Evolutionary conservation across 2,888 invertebrate genomes (phyloP).

Genomic region (Ditylenchus weischeri): DNA sequence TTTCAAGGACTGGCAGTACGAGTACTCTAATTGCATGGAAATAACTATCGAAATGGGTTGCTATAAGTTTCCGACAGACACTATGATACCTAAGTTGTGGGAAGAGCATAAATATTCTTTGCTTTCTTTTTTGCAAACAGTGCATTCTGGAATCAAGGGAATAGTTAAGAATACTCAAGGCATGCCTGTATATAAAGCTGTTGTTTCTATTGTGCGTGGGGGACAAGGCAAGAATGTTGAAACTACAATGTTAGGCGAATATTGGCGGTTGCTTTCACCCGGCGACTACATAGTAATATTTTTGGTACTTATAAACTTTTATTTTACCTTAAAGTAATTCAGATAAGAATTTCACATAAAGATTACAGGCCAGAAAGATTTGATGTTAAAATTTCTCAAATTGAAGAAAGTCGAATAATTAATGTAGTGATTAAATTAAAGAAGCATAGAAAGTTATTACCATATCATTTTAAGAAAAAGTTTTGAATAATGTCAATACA

Average conservation of each 20-base stretch:
- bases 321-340: no score
- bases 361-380: no score
- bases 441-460: no score
- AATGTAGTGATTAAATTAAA: no score
- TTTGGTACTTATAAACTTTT: no score
- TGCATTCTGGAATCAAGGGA: conserved; percentile 60
- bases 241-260: conserved; percentile 80
- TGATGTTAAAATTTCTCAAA: no score
- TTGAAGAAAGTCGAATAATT: no score
- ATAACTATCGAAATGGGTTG: conserved; percentile 91
- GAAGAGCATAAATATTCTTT: conserved; percentile 80
- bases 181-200: conserved; percentile 69
- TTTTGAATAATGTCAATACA: no score
- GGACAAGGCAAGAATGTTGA: conserved; percentile 69
- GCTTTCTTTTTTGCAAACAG: conserved; percentile 80
- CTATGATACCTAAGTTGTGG: conserved; percentile 76
- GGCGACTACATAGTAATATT: conserved; percentile 41
- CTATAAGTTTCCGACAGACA: conserved; percentile 78
- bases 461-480: no score
- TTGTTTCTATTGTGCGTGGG: conserved; percentile 69
- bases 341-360: no score
- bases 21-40: conserved; percentile 85
- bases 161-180: conserved; percentile 35
- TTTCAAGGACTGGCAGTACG: conserved; percentile 98
- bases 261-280: conserved; percentile 87